Percentiles rank a stretch among this genome's conserved stretches.
phyloP scores from a whole-genome alignment of 2,797 vertebrate species.

The Chiloscyllium punctatum region DNA sequence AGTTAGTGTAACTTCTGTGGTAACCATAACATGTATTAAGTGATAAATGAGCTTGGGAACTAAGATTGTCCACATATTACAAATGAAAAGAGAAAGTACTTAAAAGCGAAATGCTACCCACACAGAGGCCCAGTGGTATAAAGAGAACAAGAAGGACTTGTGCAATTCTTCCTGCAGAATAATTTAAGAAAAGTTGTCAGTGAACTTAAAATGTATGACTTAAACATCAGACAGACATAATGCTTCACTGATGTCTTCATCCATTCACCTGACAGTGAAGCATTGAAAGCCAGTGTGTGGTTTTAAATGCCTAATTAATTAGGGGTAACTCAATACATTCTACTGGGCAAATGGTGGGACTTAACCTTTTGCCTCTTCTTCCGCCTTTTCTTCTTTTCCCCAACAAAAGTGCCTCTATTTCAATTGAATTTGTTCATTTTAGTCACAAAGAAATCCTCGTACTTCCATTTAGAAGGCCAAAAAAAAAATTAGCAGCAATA shows the following conservation, averaged over 20 bases:
- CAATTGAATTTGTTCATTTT: conserved; percentile 9
- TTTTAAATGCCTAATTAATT: conserved; percentile 33
- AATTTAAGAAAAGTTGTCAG: conserved; percentile 16
- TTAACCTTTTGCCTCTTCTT: conserved; percentile 37
- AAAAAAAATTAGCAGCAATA: conserved; percentile 14
- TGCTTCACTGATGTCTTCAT: conserved; percentile 20
- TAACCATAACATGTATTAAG: not conserved
- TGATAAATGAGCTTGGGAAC: not conserved
- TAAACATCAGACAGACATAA: conserved; percentile 18
- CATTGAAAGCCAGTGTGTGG: conserved; percentile 4
- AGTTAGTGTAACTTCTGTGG: not conserved
- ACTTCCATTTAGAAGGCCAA: not conserved
- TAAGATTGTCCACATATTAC: not conserved
- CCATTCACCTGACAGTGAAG: conserved; percentile 35
- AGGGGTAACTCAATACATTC: conserved; percentile 35
- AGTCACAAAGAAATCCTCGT: not conserved
- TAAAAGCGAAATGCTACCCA: not conserved
- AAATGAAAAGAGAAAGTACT: not conserved
- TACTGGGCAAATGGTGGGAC: conserved; percentile 26
- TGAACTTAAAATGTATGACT: conserved; percentile 16
- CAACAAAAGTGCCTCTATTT: conserved; percentile 36
- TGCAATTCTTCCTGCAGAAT: conserved; percentile 4
- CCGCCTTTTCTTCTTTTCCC: conserved; percentile 14
- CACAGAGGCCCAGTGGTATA: conserved; percentile 3
- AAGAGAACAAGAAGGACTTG: conserved; percentile 9